phyloP scores from a whole-genome alignment of 1,140 invertebrate genomes.

The Manduca sexta region DNA sequence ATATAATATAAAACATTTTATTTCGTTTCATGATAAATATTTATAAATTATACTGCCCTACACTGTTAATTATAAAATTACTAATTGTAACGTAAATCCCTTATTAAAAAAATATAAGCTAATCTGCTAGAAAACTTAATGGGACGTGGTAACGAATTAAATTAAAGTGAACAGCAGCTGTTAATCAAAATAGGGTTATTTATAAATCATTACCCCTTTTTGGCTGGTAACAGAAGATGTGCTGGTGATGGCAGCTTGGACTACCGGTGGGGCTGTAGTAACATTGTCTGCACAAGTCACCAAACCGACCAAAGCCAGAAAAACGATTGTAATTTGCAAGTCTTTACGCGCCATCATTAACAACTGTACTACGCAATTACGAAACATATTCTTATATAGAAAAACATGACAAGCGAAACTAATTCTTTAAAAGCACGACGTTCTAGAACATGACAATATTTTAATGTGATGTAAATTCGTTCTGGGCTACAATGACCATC shows the following conservation, averaged over 20 bases:
- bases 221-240: not conserved
- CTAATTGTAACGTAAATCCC: not conserved
- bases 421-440: constrained; percentile 8
- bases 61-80: no score
- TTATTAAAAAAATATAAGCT: not conserved
- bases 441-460: not conserved
- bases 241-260: not conserved
- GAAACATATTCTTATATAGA: constrained; percentile 29
- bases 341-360: constrained; percentile 18
- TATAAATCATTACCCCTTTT: not conserved
- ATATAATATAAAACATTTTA: no score
- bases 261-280: not conserved
- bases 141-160: no score
- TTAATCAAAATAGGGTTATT: no score
- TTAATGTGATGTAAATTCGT: constrained; percentile 1
- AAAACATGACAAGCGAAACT: constrained; percentile 26
- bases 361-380: constrained; percentile 6
- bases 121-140: no score
- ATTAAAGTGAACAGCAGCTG: no score
- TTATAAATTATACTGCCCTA: no score
- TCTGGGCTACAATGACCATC: not conserved
- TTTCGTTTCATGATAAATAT: no score
- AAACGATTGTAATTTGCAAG: constrained; percentile 7
- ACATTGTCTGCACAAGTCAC: not conserved
- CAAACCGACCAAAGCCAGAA: not conserved